These are phyloP conservation scores for Bombus difficillimus DNA, from an alignment of 1,140 invertebrate genomes.

Conservation along the genomic window DNA sequence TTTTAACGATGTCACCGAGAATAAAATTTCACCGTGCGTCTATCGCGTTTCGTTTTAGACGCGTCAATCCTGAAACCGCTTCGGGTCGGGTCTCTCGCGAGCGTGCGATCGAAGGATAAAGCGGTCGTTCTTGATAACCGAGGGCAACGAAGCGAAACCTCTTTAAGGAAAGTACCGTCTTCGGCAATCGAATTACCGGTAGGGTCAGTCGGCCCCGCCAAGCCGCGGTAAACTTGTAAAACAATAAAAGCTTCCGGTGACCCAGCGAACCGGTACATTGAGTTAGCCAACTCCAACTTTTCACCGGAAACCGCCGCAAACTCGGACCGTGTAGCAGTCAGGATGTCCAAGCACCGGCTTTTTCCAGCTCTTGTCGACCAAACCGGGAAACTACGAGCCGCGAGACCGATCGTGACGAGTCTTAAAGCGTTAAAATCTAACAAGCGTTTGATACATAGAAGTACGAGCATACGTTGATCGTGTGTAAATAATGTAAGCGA, in stretches of 20 bases:
- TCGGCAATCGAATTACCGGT: slow-evolving; percentile 63
- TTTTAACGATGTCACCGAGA: too few relatives aligned
- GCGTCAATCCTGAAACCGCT: slow-evolving; percentile 8
- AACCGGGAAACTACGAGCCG: not conserved
- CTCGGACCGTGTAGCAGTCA: slow-evolving; percentile 20
- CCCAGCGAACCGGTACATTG: slow-evolving; percentile 69
- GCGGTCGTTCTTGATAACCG: slow-evolving; percentile 30
- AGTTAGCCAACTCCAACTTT: slow-evolving; percentile 70
- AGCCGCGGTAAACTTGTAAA: slow-evolving; percentile 79
- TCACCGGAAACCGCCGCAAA: slow-evolving; percentile 62
- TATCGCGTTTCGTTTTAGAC: not conserved
- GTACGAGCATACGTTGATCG: not conserved
- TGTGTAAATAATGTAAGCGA: not conserved
- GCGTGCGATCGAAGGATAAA: slow-evolving; percentile 15
- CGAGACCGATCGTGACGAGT: not conserved
- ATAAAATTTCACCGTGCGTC: not conserved
- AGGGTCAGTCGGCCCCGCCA: slow-evolving; percentile 48
- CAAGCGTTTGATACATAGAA: not conserved
- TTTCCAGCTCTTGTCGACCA: not conserved
- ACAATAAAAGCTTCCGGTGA: slow-evolving; percentile 82
- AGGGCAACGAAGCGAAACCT: slow-evolving; percentile 51
- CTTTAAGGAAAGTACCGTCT: slow-evolving; percentile 57
- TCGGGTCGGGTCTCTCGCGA: not conserved
- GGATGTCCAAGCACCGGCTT: slow-evolving; percentile 7
- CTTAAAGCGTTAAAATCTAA: not conserved